Percentiles rank a stretch among this genome's conserved stretches.
These are phyloP conservation scores for Pteropus alecto DNA, from an alignment of 2,113 vertebrate genomes.

Conservation along the genomic window DNA sequence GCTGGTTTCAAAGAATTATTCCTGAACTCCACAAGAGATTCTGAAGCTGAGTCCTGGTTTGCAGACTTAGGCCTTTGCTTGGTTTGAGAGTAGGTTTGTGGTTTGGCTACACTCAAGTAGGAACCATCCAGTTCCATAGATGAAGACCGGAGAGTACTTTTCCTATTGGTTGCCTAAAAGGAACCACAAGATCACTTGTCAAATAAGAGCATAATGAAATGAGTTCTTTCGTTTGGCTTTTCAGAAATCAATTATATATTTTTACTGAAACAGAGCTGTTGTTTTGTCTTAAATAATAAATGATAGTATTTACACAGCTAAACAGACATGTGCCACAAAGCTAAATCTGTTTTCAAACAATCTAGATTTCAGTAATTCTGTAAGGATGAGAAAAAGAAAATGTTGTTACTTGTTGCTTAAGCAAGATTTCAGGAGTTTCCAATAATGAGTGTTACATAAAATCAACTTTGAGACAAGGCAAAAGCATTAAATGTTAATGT, in stretches of 20 bases:
- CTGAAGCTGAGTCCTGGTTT: conserved; percentile 23
- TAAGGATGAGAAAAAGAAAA: conserved; percentile 74
- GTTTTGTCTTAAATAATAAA: conserved; percentile 25
- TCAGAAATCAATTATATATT: conserved; percentile 12
- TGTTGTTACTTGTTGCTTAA: conserved; percentile 63
- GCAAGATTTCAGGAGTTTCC: conserved; percentile 75
- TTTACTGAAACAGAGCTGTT: neutral
- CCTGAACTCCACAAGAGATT: conserved; percentile 53
- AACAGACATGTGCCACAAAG: conserved; percentile 29
- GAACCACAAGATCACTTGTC: conserved; percentile 57
- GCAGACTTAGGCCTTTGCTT: conserved; percentile 35
- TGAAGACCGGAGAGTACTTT: conserved; percentile 45
- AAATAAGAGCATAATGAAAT: conserved; percentile 4
- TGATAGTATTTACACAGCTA: neutral
- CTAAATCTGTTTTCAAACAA: conserved; percentile 67
- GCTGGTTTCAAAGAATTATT: conserved; percentile 55
- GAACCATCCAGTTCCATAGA: conserved; percentile 72
- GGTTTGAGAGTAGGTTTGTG: conserved; percentile 65
- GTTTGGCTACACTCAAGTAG: conserved; percentile 61
- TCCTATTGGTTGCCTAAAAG: conserved; percentile 75
- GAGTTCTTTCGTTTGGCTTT: neutral
- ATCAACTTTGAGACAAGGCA: conserved; percentile 80
- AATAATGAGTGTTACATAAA: conserved; percentile 81
- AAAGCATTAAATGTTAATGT: conserved; percentile 82
- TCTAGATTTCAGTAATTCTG: conserved; percentile 69